These are phyloP conservation scores for Mactra quadrangularis DNA, from an alignment of 1,140 invertebrate genomes.

Conservation along the genomic window DNA sequence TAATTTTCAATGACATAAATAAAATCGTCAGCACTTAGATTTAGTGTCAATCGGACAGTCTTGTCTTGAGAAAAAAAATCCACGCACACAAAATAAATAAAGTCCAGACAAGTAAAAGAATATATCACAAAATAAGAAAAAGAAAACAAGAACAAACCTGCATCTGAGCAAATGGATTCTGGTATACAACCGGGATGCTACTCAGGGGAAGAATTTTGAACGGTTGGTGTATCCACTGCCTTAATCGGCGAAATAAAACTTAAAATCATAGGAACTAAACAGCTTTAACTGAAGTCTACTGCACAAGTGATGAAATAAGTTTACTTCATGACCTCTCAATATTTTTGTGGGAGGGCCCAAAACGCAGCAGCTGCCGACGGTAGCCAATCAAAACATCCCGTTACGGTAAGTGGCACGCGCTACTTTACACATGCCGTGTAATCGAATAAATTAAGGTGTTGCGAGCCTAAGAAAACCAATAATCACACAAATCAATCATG, in stretches of 20 bases:
- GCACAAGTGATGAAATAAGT: slow-evolving; percentile 56
- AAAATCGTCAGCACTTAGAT: no score
- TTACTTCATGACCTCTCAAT: slow-evolving; percentile 56
- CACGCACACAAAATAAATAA: no score
- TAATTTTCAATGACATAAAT: no score
- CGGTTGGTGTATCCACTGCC: slow-evolving; percentile 48
- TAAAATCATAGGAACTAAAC: slow-evolving; percentile 59
- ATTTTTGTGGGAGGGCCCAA: slow-evolving; percentile 60
- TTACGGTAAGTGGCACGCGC: slow-evolving; percentile 57
- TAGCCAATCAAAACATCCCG: slow-evolving; percentile 64
- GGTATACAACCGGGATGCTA: slow-evolving; percentile 61
- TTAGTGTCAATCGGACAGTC: no score
- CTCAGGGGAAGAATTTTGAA: slow-evolving; percentile 63
- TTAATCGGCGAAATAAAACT: slow-evolving; percentile 61
- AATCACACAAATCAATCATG: slow-evolving; percentile 15
- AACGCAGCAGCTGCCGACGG: slow-evolving; percentile 53
- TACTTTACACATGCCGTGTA: slow-evolving; percentile 57
- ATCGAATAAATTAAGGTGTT: slow-evolving; percentile 56
- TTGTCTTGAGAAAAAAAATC: no score
- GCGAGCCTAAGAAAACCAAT: slow-evolving; percentile 17
- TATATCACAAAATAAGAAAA: neutral
- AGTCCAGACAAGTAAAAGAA: no score
- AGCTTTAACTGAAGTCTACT: slow-evolving; percentile 31
- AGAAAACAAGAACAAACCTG: slow-evolving; percentile 49
- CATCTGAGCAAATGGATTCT: slow-evolving; percentile 63